Base-by-base conservation (phyloP, 1,140 invertebrate species). In the Drosophila ogumai region DNA sequence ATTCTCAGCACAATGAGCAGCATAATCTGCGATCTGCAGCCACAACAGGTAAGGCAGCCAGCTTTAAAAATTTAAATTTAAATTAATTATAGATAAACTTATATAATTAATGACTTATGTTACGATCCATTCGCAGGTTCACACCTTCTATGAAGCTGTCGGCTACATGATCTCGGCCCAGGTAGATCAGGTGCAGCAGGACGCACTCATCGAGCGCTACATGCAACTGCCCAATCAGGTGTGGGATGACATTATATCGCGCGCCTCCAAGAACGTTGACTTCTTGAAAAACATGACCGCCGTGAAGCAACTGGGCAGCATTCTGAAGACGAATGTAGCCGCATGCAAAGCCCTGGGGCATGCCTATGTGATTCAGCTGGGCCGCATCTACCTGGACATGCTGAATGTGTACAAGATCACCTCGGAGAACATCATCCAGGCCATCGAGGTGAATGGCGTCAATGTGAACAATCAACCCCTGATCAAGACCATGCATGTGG, bases 101-200 rank as follows among this genome's bases (percentile, higher is more conserved):
- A n/a, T 15, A 49, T 17, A 19, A 28, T n/a, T 5, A 28, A 28
- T 10, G 2, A 10, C 46, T 17, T 46, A 36, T 36, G 4, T 12
- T 36, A 41, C 47, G 2, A 19, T 17, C 55, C 19, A 0, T 34
- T 63, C 86, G 46, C 85, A 98, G 96, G 98, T 99, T n/a, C 98
- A 99, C 92, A 99, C 99, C 41, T 99, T 99, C 94, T 99, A 99
- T 93, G 99, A 99, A 94, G 99, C 99, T 54, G 98, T 99, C 58
- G 99, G 99, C 47, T 98, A 99, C 91, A 99, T 99, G 98, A 99
- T 99, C 86, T 97, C 96, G 93, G 98, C 98, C 43, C 98, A 99
- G 93, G 95, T 96, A 15, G 98, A 99, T 93, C 95, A 96, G 82
- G 94, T 96, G 40, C 94, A 96, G 34, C 98, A 99, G 93, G 98